phyloP scores from a whole-genome alignment of 2,113 vertebrate species.

The Phoxinus phoxinus region DNA sequence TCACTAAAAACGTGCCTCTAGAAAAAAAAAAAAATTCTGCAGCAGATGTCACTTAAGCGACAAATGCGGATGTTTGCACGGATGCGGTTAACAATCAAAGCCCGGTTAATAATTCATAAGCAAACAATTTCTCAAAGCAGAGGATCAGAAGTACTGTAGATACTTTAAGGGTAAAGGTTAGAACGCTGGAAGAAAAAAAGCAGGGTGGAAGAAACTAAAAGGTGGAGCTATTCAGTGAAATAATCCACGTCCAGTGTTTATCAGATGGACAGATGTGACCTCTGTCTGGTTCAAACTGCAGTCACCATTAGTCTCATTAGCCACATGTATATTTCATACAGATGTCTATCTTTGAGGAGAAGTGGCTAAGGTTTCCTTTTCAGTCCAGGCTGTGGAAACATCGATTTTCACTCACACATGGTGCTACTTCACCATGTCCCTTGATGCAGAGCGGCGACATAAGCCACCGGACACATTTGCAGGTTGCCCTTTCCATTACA shows the following conservation, averaged over 20 bases:
- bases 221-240: slow-evolving; percentile 63
- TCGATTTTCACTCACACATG: slow-evolving; percentile 70
- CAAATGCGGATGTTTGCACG: background rate
- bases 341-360: slow-evolving; percentile 52
- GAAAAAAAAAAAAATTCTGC: background rate
- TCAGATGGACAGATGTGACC: slow-evolving; percentile 36
- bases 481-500: slow-evolving; percentile 59
- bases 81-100: background rate
- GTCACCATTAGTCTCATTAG: slow-evolving; percentile 50
- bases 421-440: slow-evolving; percentile 64
- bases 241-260: background rate
- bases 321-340: slow-evolving; percentile 74
- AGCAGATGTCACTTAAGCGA: background rate
- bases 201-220: background rate
- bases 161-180: slow-evolving; percentile 7
- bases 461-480: slow-evolving; percentile 30
- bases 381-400: slow-evolving; percentile 64
- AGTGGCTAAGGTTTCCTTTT: slow-evolving; percentile 62
- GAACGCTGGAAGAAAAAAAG: background rate
- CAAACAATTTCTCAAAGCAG: background rate
- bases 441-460: slow-evolving; percentile 64
- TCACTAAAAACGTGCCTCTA: background rate
- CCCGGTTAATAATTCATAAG: slow-evolving; percentile 46
- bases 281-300: slow-evolving; percentile 58
- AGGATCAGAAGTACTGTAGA: slow-evolving; percentile 16